Conservation (phyloP, 1,140 invertebrate genomes). For the Lycorma delicatula region DNA sequence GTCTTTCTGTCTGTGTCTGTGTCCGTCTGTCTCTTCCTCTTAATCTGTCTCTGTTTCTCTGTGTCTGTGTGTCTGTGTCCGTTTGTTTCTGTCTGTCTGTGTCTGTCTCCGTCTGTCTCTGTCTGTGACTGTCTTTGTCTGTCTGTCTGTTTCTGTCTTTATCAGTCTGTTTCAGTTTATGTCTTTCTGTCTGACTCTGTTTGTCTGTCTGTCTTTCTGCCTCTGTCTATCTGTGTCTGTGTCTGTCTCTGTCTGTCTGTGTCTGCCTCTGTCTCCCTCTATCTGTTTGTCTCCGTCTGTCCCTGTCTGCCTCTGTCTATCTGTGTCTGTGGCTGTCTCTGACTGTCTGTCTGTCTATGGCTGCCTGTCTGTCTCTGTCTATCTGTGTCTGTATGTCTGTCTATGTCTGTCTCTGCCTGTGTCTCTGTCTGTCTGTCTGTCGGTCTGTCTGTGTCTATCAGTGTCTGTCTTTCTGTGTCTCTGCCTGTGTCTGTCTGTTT, state of each 20-base stretch:
- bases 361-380: slow-evolving; percentile 7
- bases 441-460: background rate
- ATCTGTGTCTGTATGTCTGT: slow-evolving; percentile 7
- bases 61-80: slow-evolving; percentile 20
- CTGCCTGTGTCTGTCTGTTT: slow-evolving; percentile 8
- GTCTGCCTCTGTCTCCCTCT: slow-evolving; percentile 15
- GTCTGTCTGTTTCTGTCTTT: slow-evolving; percentile 21
- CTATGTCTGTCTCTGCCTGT: slow-evolving; percentile 11
- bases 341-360: slow-evolving; percentile 7
- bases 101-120: slow-evolving; percentile 21
- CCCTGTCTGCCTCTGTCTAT: background rate
- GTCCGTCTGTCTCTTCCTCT: slow-evolving; percentile 14
- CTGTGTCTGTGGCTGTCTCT: slow-evolving; percentile 9
- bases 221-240: slow-evolving; percentile 21
- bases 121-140: slow-evolving; percentile 21
- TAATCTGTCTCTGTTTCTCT: no score
- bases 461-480: slow-evolving; percentile 8
- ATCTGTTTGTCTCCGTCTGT: slow-evolving; percentile 7
- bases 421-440: slow-evolving; percentile 7
- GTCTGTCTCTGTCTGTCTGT: slow-evolving; percentile 20
- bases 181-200: no score
- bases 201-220: slow-evolving; percentile 20
- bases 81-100: slow-evolving; percentile 20
- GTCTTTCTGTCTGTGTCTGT: slow-evolving; percentile 21
- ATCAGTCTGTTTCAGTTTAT: no score